Percentiles rank a stretch among this genome's conserved stretches.
phyloP scores from a whole-genome alignment of 2,113 vertebrate genomes.

The Barnardius zonarius region DNA sequence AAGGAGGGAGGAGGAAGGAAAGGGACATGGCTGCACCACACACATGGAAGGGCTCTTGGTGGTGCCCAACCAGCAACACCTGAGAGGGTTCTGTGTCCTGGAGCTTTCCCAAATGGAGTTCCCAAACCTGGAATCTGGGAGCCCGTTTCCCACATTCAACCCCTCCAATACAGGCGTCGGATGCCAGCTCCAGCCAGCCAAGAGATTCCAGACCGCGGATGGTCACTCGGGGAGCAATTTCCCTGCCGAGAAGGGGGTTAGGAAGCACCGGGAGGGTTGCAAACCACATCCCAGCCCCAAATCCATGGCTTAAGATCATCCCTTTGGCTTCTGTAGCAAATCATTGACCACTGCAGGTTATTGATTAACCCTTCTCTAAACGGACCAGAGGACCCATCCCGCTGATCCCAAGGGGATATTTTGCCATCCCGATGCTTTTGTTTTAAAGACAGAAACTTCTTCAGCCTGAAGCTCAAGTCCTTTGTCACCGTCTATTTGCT shows the following conservation, averaged over 20 bases:
- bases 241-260: background rate
- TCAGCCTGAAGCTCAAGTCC: background rate
- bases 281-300: accelerated
- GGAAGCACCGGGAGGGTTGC: accelerated
- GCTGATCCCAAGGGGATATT: accelerated
- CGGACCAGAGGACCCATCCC: background rate
- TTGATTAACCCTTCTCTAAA: background rate
- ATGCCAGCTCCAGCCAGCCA: too few relatives aligned
- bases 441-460: background rate
- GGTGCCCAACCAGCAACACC: background rate
- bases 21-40: accelerated
- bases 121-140: background rate
- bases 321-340: background rate
- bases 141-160: background rate
- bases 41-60: background rate
- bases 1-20: background rate
- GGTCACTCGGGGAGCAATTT: accelerated
- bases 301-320: accelerated
- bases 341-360: background rate
- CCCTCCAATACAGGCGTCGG: background rate
- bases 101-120: background rate
- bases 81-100: accelerated
- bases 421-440: background rate
- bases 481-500: background rate
- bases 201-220: accelerated